Base-by-base conservation (phyloP, 2,888 invertebrate species). In the Philereme vetulata region DNA sequence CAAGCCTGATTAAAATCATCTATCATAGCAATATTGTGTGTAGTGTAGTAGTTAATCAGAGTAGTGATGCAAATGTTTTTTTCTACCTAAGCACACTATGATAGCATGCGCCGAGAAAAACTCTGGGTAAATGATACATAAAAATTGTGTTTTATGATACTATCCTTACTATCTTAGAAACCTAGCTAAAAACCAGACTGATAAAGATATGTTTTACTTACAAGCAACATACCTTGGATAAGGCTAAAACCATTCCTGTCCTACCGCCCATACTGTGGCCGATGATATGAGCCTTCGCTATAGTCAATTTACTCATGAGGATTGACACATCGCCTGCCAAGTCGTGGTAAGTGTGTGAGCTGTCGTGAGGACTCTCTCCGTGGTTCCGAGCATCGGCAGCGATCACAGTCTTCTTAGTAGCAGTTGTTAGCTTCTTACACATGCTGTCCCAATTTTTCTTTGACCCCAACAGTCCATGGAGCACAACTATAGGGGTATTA, bases 231-330 rank as follows among this genome's bases (percentile, higher is more conserved):
- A 70, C 70, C 65, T 70, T 63, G 11, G 65, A 59, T 51, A 70
- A 65, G 9, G 66, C 66, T 42, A 70, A 45, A 42, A 94, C 93
- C 98, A 98, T 98, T 72, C 96, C 95, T 5, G 97, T 94, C 64
- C 97, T 94, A 9, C 98, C 99, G 33, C 98, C 98, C 98, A 99
- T 98, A 70, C 98, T 98, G 83, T 99, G 98, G 0, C 98, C 98
- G 74, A 99, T 63, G 5, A 70, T 4, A 58, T 61, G 60, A 8
- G 65, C 64, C 11, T 57, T 59, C 4, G 9, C 48, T 8, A 70
- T 53, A 82, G 33, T 97, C 50, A 95, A 82, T 65, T 95, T 93
- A 67, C 94, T 91, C 66, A 96, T 85, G 40, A 97, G 90, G 45
- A 93, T 86, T 78, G 89, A 88, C 4, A 92, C 82, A 65, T 92